Conservation (phyloP, 2,888 invertebrate species). For the Cyrtodaria siliqua region DNA sequence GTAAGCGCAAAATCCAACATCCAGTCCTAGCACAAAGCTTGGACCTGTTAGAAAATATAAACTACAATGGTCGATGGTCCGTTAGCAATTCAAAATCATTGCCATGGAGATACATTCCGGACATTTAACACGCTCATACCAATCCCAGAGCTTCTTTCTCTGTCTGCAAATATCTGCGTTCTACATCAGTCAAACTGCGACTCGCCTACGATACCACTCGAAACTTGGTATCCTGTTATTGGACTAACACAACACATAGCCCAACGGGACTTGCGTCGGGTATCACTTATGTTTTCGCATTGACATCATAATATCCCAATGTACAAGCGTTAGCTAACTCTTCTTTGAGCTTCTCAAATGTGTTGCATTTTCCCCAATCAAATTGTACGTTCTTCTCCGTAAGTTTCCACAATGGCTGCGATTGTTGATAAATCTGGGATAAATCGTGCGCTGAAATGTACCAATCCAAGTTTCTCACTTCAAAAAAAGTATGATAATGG, state of each 20-base stretch:
- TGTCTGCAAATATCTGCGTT: constrained; percentile 54
- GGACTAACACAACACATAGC: constrained; percentile 11
- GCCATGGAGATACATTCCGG: constrained; percentile 41
- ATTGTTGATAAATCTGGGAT: constrained; percentile 54
- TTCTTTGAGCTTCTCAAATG: constrained; percentile 29
- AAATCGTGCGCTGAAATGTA: constrained; percentile 35
- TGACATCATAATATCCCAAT: constrained; percentile 16
- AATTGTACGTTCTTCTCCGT: constrained; percentile 22
- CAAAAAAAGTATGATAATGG: too few relatives aligned
- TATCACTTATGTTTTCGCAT: constrained; percentile 17
- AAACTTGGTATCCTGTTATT: not conserved
- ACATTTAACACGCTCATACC: constrained; percentile 68
- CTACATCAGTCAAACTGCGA: constrained; percentile 35
- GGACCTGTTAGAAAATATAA: constrained; percentile 62
- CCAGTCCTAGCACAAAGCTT: constrained; percentile 71
- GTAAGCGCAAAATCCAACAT: constrained; percentile 65
- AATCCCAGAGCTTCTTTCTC: constrained; percentile 40
- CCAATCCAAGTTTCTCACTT: constrained; percentile 39
- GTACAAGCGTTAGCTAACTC: constrained; percentile 7
- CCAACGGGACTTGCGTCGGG: constrained; percentile 53
- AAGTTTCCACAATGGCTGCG: constrained; percentile 34
- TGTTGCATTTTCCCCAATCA: constrained; percentile 32
- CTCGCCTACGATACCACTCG: constrained; percentile 52
- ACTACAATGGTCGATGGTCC: constrained; percentile 42
- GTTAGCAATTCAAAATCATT: constrained; percentile 20